Percentiles rank a stretch among this genome's conserved stretches.
These are phyloP conservation scores for Neodiprion pinetum DNA, from an alignment of 1,140 invertebrate genomes.

Conservation along the genomic window DNA sequence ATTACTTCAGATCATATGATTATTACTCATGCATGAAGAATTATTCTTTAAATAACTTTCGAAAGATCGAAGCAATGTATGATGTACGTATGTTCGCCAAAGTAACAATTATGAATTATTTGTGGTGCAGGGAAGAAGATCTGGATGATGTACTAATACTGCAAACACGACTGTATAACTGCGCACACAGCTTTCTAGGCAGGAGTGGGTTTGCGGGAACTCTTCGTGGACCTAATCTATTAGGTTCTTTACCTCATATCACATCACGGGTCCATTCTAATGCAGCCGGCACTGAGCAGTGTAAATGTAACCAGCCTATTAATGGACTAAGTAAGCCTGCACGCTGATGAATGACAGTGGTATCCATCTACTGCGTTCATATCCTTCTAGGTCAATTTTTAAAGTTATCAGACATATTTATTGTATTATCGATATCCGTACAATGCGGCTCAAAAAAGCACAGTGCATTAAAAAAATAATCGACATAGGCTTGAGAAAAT, in stretches of 20 bases:
- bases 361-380: conserved; percentile 10
- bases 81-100: too few relatives aligned
- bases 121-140: conserved; percentile 65
- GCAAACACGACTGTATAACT: conserved; percentile 71
- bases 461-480: conserved; percentile 22
- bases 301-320: conserved; percentile 53
- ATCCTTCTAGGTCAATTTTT: conserved; percentile 1
- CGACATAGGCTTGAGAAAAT: not conserved
- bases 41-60: too few relatives aligned
- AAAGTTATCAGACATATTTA: not conserved
- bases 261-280: conserved; percentile 58
- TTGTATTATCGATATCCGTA: not conserved
- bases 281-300: conserved; percentile 50
- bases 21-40: too few relatives aligned
- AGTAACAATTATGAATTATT: conserved; percentile 16
- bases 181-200: conserved; percentile 70
- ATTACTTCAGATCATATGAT: too few relatives aligned
- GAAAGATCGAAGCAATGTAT: too few relatives aligned
- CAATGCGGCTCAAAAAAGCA: not conserved
- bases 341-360: conserved; percentile 41
- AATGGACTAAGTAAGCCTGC: conserved; percentile 47
- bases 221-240: conserved; percentile 53
- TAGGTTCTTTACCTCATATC: conserved; percentile 59
- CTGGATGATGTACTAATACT: conserved; percentile 70
- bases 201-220: conserved; percentile 58